These are phyloP conservation scores for Propithecus perrieri DNA, from an alignment of 2,797 vertebrate genomes.

Conservation along the genomic window DNA sequence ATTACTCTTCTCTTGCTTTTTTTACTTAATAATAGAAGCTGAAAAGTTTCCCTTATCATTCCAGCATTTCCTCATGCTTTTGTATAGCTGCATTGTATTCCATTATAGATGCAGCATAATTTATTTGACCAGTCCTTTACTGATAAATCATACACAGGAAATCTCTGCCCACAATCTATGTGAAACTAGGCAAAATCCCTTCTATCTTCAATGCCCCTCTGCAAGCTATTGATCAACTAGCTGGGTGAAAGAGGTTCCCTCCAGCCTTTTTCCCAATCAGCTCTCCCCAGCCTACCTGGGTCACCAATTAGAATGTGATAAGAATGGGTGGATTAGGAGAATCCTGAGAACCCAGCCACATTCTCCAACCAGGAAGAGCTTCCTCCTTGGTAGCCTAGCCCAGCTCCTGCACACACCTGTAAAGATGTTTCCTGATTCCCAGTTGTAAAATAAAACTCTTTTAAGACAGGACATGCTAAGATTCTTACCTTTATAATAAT, in stretches of 20 bases:
- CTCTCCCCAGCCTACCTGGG: not conserved
- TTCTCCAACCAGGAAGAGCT: not conserved
- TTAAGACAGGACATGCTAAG: not conserved
- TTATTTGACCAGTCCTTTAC: not conserved
- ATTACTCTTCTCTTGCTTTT: not conserved
- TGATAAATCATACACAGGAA: slow-evolving; percentile 26
- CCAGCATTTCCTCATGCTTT: not conserved
- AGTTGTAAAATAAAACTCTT: not conserved
- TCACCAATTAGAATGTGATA: not conserved
- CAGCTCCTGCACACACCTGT: not conserved
- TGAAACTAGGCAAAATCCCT: not conserved
- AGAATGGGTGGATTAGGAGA: not conserved
- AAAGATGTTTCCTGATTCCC: not conserved
- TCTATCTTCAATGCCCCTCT: not conserved
- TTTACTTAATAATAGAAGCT: not conserved
- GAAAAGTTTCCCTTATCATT: not conserved
- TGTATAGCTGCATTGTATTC: not conserved
- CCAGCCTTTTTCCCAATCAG: not conserved
- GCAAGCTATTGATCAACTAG: not conserved
- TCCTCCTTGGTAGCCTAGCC: not conserved
- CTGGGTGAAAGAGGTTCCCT: not conserved
- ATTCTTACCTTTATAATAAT: not conserved
- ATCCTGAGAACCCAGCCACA: not conserved
- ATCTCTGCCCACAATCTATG: not conserved
- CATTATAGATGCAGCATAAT: not conserved